Conservation (phyloP, 2,888 invertebrate species). For the Philonicus albiceps region DNA sequence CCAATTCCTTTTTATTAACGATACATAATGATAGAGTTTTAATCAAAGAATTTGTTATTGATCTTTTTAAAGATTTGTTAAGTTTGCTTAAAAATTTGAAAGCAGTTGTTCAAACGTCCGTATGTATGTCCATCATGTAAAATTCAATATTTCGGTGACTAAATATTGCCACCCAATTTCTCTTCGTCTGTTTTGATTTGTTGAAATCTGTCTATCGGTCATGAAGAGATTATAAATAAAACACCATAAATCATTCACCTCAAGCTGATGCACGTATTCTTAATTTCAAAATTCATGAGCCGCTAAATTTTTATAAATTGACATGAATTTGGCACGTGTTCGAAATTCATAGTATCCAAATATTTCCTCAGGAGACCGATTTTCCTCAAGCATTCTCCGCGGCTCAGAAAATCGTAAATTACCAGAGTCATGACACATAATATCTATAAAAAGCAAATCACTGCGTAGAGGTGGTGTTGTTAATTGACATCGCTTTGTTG, state of each 20-base stretch:
- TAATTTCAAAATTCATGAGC: background rate
- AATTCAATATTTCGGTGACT: background rate
- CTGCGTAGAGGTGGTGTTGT: background rate
- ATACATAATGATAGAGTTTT: too few species aligned
- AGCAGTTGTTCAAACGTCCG: background rate
- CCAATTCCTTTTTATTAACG: too few species aligned
- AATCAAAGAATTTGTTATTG: too few species aligned
- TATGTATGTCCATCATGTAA: background rate
- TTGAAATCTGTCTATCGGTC: background rate
- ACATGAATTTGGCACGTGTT: background rate
- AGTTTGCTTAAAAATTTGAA: background rate
- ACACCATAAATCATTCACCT: background rate
- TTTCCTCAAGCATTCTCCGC: background rate
- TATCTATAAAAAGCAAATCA: background rate
- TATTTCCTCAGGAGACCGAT: background rate
- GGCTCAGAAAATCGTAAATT: background rate
- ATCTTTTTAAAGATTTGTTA: background rate
- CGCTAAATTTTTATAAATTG: background rate
- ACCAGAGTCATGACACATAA: background rate
- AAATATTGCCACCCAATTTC: background rate
- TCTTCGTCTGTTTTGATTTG: background rate
- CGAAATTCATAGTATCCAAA: background rate
- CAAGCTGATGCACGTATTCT: background rate
- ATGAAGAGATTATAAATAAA: background rate
- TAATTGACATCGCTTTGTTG: background rate